Evolutionary conservation across 2,888 invertebrate genomes (phyloP).

Genomic region (Diaprepes abbreviatus): DNA sequence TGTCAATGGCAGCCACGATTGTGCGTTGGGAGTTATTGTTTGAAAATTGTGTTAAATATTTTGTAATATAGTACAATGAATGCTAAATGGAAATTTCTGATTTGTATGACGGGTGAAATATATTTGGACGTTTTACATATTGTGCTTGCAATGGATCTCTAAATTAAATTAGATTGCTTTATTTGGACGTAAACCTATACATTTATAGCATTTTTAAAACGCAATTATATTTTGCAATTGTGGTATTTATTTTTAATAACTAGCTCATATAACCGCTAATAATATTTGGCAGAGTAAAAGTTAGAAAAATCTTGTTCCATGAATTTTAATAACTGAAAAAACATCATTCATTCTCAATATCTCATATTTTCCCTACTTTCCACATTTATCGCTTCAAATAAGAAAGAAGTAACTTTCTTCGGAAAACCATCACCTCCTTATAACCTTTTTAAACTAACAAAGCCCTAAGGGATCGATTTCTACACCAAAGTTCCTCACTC

Average conservation of each 20-base stretch:
- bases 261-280: no score
- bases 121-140: slow-evolving; percentile 9
- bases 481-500: slow-evolving; percentile 21
- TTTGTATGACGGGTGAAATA: slow-evolving; percentile 10
- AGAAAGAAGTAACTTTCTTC: slow-evolving; percentile 24
- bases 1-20: slow-evolving; percentile 15
- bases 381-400: slow-evolving; percentile 24
- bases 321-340: neutral
- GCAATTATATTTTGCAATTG: no score
- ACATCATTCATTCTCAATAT: neutral
- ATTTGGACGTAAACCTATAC: no score
- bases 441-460: slow-evolving; percentile 42
- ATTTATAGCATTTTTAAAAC: no score
- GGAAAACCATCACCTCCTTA: slow-evolving; percentile 33
- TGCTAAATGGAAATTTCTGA: slow-evolving; percentile 5
- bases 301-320: no score
- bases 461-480: slow-evolving; percentile 38
- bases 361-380: slow-evolving; percentile 26
- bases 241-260: no score
- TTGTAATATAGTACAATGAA: slow-evolving; percentile 2
- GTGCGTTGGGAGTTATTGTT: slow-evolving; percentile 20
- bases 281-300: no score
- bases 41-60: slow-evolving; percentile 24
- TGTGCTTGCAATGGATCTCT: neutral
- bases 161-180: neutral